Conservation (phyloP, 92 coral and sea anemone species). For the Paragorgia papillata region DNA sequence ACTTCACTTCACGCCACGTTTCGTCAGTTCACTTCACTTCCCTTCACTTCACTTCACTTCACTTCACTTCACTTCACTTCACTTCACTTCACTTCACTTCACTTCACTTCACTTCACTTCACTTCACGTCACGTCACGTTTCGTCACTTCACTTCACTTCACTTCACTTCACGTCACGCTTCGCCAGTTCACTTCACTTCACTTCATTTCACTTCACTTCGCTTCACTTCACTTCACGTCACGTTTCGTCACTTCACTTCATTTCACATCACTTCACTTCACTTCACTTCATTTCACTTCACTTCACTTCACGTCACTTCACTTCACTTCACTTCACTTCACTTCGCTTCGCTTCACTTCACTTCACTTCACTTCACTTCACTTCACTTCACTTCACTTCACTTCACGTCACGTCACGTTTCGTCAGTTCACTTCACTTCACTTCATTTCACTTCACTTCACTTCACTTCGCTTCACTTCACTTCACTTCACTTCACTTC, state of each 20-base stretch:
- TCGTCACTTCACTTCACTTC: not conserved
- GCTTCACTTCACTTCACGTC: not conserved
- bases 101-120: too few relatives aligned
- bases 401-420: not conserved
- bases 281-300: constrained; percentile 16
- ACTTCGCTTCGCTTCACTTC: too few relatives aligned
- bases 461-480: not conserved
- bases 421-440: not conserved
- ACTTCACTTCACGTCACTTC: constrained; percentile 16
- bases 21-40: too few relatives aligned
- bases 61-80: too few relatives aligned
- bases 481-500: constrained; percentile 1
- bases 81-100: too few relatives aligned
- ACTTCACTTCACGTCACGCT: not conserved
- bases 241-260: too few relatives aligned
- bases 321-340: constrained; percentile 12
- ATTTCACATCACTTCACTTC: constrained; percentile 13
- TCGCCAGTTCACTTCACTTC: not conserved
- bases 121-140: too few relatives aligned
- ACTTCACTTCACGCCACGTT: too few relatives aligned
- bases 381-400: not conserved
- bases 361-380: too few relatives aligned
- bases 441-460: not conserved
- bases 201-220: not conserved
- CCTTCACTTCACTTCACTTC: too few relatives aligned